Evolutionary conservation across 2,113 vertebrate genomes (phyloP).

Genomic region (Cavia porcellus): DNA sequence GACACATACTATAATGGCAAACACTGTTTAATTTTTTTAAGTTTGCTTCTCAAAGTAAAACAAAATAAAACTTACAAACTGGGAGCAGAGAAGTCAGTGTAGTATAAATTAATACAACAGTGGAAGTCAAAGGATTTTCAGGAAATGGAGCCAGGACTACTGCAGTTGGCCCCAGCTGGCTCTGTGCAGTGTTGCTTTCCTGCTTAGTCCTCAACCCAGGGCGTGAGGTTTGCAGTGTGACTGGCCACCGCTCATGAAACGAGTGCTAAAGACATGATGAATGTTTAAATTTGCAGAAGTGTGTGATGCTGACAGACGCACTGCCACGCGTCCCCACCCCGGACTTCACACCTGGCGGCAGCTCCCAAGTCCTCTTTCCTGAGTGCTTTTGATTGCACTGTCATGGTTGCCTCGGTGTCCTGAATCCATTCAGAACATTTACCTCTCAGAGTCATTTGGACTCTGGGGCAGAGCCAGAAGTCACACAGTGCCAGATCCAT

Average conservation of each 20-base stretch:
- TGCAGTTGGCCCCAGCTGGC: neutral
- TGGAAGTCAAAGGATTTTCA: neutral
- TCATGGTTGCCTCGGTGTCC: neutral
- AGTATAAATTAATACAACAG: neutral
- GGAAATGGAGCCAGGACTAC: neutral
- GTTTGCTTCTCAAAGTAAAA: conserved; percentile 17
- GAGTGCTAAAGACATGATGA: neutral
- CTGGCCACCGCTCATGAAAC: neutral
- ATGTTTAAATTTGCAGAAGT: neutral
- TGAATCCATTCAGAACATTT: neutral
- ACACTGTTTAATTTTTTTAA: neutral
- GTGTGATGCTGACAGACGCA: neutral
- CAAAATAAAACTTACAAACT: neutral
- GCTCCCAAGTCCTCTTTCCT: neutral
- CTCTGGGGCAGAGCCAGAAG: neutral
- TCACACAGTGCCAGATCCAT: neutral
- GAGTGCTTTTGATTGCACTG: neutral
- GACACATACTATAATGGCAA: neutral
- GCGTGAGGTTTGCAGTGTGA: neutral
- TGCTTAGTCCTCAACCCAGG: neutral
- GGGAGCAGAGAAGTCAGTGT: neutral
- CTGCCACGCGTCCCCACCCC: neutral
- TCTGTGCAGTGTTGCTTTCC: neutral
- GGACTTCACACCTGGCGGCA: neutral
- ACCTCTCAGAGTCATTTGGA: neutral